phyloP scores from a whole-genome alignment of 1,140 invertebrate species.

The Listronotus oregonensis region DNA sequence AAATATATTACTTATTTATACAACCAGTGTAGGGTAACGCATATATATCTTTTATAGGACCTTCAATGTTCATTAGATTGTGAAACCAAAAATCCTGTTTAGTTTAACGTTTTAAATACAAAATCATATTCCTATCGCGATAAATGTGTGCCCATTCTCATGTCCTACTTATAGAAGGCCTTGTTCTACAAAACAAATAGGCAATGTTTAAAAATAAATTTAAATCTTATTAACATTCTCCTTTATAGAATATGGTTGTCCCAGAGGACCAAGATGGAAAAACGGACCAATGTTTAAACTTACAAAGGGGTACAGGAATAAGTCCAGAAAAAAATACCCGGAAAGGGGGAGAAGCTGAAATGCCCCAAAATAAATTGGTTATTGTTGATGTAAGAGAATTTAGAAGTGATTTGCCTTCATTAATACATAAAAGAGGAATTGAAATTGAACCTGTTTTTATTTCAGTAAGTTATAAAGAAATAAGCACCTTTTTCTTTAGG shows the following conservation, averaged over 20 bases:
- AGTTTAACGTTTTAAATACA: no score
- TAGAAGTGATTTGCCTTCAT: conserved; percentile 90
- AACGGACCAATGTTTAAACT: conserved; percentile 70
- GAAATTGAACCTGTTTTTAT: conserved; percentile 92
- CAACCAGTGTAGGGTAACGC: no score
- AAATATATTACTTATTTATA: no score
- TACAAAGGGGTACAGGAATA: conserved; percentile 58
- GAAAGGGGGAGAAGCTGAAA: conserved; percentile 65
- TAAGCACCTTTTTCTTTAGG: no score
- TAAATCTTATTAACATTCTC: conserved; percentile 13
- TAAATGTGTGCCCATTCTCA: no score
- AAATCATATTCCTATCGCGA: no score
- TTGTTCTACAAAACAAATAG: not conserved
- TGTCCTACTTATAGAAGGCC: no score
- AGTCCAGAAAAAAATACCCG: conserved; percentile 62
- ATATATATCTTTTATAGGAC: no score
- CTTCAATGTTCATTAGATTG: no score
- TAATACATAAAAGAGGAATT: conserved; percentile 91
- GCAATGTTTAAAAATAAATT: conserved; percentile 1
- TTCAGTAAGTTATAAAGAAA: conserved; percentile 59
- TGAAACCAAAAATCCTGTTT: no score
- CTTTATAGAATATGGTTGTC: conserved; percentile 83
- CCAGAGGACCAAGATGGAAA: conserved; percentile 90
- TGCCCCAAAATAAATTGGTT: conserved; percentile 62
- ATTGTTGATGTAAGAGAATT: conserved; percentile 99